phyloP scores from a whole-genome alignment of 1,140 invertebrate species.

The Drosophila kepulauana region DNA sequence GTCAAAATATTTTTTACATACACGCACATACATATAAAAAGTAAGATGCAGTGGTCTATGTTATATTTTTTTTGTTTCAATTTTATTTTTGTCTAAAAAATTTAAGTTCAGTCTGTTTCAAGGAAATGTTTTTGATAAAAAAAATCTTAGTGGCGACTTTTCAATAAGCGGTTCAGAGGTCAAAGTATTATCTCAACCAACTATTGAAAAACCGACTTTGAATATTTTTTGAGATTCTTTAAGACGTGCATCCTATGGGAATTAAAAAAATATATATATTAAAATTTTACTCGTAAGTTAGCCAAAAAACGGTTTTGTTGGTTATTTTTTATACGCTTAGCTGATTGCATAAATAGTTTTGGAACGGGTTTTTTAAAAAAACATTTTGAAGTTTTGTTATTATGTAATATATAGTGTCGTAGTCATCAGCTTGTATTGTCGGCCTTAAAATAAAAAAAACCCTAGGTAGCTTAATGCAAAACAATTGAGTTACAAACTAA shows the following conservation, averaged over 20 bases:
- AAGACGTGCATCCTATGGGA: constrained; percentile 68
- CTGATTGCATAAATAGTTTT: constrained; percentile 62
- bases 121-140: constrained; percentile 79
- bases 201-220: constrained; percentile 21
- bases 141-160: constrained; percentile 48
- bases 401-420: constrained; percentile 29
- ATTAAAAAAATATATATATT: constrained; percentile 38
- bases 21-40: constrained; percentile 54
- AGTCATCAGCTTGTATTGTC: constrained; percentile 42
- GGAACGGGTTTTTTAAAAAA: constrained; percentile 47
- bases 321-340: constrained; percentile 51
- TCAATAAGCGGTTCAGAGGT: constrained; percentile 17
- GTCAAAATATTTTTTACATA: constrained; percentile 59
- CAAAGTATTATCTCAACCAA: background rate
- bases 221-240: constrained; percentile 77
- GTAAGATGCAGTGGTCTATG: constrained; percentile 63
- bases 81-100: constrained; percentile 57
- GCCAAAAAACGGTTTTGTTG: constrained; percentile 28
- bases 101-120: constrained; percentile 79
- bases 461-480: constrained; percentile 68
- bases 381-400: constrained; percentile 43
- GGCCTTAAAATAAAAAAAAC: constrained; percentile 60
- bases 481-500: constrained; percentile 73
- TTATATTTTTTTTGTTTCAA: constrained; percentile 27
- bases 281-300: constrained; percentile 32